A percentile compares a stretch with the other conserved stretches of the same genome.
These are phyloP conservation scores for Phrixothrix hirtus DNA, from an alignment of 2,888 invertebrate genomes.

Conservation along the genomic window DNA sequence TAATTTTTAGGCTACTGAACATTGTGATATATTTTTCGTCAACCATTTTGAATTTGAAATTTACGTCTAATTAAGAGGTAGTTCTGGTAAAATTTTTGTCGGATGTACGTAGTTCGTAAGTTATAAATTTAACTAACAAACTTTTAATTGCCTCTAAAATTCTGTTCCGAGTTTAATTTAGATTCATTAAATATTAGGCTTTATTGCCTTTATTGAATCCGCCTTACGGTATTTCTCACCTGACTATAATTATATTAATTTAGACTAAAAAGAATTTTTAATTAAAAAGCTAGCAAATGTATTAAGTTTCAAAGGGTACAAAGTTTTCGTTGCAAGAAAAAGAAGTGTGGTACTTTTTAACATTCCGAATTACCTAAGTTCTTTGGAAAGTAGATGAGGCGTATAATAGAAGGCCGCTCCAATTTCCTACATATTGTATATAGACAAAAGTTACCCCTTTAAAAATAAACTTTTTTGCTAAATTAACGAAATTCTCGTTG, in stretches of 20 bases:
- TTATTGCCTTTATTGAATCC: background rate
- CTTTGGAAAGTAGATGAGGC: background rate
- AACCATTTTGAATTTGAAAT: no score
- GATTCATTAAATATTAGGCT: no score
- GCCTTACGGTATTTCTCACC: background rate
- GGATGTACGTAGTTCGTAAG: no score
- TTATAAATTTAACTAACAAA: no score
- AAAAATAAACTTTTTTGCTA: slow-evolving; percentile 1
- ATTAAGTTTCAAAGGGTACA: background rate
- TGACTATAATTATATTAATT: slow-evolving; percentile 2
- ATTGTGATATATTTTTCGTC: no score
- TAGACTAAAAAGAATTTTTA: no score
- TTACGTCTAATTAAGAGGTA: no score
- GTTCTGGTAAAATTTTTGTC: no score
- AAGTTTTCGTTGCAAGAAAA: background rate
- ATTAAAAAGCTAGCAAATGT: no score
- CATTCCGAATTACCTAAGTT: background rate
- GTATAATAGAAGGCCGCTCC: background rate
- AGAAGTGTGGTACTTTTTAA: background rate
- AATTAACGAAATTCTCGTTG: slow-evolving; percentile 5
- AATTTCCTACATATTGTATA: slow-evolving; percentile 5
- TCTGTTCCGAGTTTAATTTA: no score
- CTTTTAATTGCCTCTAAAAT: no score
- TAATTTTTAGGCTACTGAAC: no score
- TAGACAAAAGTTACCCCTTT: background rate